These are phyloP conservation scores for Callionymus lyra DNA, from an alignment of 2,113 vertebrate genomes.

Conservation along the genomic window DNA sequence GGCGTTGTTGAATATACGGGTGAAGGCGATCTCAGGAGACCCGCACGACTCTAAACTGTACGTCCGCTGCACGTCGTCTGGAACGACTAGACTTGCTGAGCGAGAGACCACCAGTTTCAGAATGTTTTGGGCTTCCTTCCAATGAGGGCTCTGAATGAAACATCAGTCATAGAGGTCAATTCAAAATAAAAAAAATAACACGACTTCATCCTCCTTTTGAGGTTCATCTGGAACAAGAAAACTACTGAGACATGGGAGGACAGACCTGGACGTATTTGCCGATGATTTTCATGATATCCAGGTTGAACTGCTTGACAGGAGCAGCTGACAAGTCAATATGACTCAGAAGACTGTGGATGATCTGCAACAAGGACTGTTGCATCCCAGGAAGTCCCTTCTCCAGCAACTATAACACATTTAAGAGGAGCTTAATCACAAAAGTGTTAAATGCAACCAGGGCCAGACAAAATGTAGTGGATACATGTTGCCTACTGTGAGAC, in stretches of 20 bases:
- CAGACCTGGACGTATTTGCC: constrained; percentile 97
- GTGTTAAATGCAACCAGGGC: background rate
- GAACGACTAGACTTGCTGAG: constrained; percentile 95
- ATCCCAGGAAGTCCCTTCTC: constrained; percentile 93
- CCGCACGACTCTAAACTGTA: constrained; percentile 78
- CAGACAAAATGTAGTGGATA: too few relatives aligned
- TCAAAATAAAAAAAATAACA: too few relatives aligned
- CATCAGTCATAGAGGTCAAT: constrained; percentile 8
- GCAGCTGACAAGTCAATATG: constrained; percentile 89
- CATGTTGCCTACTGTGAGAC: too few relatives aligned
- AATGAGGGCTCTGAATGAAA: constrained; percentile 81
- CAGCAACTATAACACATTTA: constrained; percentile 68
- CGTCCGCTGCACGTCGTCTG: constrained; percentile 86
- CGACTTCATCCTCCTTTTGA: too few relatives aligned
- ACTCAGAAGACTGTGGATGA: constrained; percentile 92
- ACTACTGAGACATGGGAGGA: background rate
- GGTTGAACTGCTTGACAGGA: constrained; percentile 94
- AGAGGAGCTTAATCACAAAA: background rate
- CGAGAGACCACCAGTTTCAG: constrained; percentile 95
- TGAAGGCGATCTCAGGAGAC: constrained; percentile 92
- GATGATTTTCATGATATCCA: constrained; percentile 98
- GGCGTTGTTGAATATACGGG: constrained; percentile 93
- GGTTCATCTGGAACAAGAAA: too few relatives aligned
- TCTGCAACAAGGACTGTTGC: constrained; percentile 93
- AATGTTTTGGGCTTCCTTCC: constrained; percentile 98